Conservation (phyloP, 2,888 invertebrate species). For the Pseudococcus longispinus region DNA sequence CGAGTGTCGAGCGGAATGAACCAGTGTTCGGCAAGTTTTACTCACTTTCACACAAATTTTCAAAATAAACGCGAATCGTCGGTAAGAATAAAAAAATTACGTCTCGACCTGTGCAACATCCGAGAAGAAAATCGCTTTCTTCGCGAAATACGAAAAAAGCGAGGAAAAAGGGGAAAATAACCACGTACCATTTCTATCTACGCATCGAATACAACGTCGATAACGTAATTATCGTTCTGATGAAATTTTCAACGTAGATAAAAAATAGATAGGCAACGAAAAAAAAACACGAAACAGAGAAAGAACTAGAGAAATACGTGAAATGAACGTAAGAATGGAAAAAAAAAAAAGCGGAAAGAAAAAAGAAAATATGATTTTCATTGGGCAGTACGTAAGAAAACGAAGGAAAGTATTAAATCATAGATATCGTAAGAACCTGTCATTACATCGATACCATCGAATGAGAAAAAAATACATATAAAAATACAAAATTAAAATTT, state of each 20-base stretch:
- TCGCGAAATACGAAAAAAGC: neutral
- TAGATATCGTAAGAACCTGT: neutral
- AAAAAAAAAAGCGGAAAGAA: neutral
- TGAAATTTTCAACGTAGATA: neutral
- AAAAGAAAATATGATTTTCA: neutral
- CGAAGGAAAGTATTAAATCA: neutral
- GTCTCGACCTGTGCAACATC: neutral
- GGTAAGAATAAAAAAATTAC: neutral
- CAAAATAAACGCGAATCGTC: neutral
- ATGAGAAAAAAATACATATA: neutral
- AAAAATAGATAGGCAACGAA: neutral
- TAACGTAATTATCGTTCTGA: neutral
- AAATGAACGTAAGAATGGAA: neutral
- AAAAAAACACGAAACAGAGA: neutral
- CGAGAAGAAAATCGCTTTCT: neutral
- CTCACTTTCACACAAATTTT: neutral
- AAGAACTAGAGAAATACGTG: neutral
- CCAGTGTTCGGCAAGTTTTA: neutral
- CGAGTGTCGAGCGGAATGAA: neutral
- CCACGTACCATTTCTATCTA: neutral
- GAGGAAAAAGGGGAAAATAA: too few species aligned
- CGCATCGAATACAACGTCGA: neutral
- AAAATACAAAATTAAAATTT: constrained; percentile 38
- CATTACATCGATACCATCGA: neutral
- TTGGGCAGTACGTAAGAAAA: neutral